phyloP scores from a whole-genome alignment of 1,140 invertebrate genomes.

The Diuraphis noxia region DNA sequence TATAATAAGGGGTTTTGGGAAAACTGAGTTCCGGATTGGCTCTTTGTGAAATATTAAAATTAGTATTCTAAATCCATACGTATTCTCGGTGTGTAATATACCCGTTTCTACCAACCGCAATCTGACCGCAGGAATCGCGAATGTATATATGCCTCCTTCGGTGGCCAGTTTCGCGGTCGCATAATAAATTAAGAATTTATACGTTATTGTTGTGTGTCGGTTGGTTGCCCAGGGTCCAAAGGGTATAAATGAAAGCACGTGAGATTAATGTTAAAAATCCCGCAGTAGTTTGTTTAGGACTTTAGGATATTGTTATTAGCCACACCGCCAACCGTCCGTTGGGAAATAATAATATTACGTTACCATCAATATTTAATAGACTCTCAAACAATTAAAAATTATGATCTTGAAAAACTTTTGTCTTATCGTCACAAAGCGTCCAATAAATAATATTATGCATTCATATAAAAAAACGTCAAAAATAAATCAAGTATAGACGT shows the following conservation, averaged over 20 bases:
- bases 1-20: conserved; percentile 17
- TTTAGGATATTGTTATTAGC: conserved; percentile 34
- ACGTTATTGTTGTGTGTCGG: conserved; percentile 37
- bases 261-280: conserved; percentile 53
- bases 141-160: conserved; percentile 18
- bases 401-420: conserved; percentile 6
- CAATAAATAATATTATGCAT: not conserved
- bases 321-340: conserved; percentile 1
- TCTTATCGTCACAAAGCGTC: not conserved
- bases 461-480: not conserved
- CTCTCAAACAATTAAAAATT: conserved; percentile 14
- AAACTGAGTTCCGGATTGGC: conserved; percentile 26
- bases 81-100: conserved; percentile 25
- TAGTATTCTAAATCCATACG: conserved; percentile 49
- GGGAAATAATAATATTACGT: conserved; percentile 34
- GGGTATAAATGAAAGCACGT: conserved; percentile 51
- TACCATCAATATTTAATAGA: conserved; percentile 48
- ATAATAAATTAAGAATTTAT: conserved; percentile 53
- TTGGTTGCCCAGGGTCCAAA: conserved; percentile 32
- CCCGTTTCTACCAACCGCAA: not conserved
- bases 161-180: conserved; percentile 44
- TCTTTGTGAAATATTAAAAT: conserved; percentile 43
- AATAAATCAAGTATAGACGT: too few relatives aligned
- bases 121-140: conserved; percentile 41
- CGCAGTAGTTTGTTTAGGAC: conserved; percentile 43